Conservation (phyloP, 2,797 vertebrate genomes). For the Catostomus latipinnis region DNA sequence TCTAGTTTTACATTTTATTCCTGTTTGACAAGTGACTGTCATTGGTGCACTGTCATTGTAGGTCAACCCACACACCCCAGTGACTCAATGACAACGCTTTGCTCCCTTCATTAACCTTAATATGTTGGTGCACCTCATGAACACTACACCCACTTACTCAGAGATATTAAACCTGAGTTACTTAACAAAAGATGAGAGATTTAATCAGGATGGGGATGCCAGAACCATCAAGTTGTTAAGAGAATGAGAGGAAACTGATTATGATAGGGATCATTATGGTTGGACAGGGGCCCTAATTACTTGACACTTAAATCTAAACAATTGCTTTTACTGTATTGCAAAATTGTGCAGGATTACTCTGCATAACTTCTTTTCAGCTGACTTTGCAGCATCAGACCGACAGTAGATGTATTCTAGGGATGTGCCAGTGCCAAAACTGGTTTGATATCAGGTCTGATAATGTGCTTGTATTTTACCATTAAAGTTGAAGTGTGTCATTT, state of each 20-base stretch:
- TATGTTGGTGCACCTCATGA: constrained; percentile 12
- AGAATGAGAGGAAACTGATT: constrained; percentile 22
- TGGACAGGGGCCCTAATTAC: constrained; percentile 22
- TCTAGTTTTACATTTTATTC: constrained; percentile 1
- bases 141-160: constrained; percentile 16
- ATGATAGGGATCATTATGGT: constrained; percentile 29
- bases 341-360: too few species aligned
- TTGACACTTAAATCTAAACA: neutral
- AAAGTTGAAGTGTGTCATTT: too few species aligned
- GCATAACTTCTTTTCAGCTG: neutral
- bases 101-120: constrained; percentile 35
- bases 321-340: too few species aligned
- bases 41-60: neutral
- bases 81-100: constrained; percentile 24
- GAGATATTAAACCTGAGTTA: constrained; percentile 33
- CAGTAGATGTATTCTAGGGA: too few species aligned
- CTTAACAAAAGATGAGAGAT: constrained; percentile 26
- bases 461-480: too few species aligned
- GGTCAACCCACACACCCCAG: constrained; percentile 9
- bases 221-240: constrained; percentile 8
- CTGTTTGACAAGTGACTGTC: constrained; percentile 20
- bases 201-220: constrained; percentile 18
- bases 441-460: too few species aligned
- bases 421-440: too few species aligned
- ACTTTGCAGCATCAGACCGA: neutral